Conservation (phyloP, 2,113 vertebrate genomes). For the Oenanthe melanoleuca region DNA sequence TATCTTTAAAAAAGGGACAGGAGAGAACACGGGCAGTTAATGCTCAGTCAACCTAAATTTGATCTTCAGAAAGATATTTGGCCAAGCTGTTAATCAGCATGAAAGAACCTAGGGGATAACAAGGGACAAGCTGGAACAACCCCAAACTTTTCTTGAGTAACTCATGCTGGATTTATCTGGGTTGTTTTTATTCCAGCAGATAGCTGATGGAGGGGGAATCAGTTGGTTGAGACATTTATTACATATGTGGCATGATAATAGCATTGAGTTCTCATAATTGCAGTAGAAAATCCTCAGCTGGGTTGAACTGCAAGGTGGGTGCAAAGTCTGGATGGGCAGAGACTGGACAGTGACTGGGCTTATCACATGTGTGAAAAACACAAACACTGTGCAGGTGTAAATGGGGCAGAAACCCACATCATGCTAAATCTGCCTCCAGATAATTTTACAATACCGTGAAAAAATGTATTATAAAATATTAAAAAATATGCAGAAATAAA, state of each 20-base stretch:
- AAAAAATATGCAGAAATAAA: too few relatives aligned
- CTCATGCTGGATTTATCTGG: neutral
- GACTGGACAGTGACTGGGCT: neutral
- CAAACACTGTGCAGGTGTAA: neutral
- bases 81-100: neutral
- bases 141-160: neutral
- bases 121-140: neutral
- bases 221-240: neutral
- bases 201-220: neutral
- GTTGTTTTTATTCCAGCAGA: neutral
- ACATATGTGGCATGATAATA: neutral
- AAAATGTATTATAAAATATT: too few relatives aligned
- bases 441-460: neutral
- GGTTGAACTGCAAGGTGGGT: neutral
- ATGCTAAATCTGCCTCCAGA: neutral
- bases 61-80: slow-evolving; percentile 57
- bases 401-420: neutral
- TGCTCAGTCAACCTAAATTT: slow-evolving; percentile 65
- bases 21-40: slow-evolving; percentile 45
- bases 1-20: slow-evolving; percentile 45
- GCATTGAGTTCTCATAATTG: neutral
- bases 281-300: neutral
- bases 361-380: neutral
- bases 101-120: neutral
- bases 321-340: neutral